Evolutionary conservation across 2,797 vertebrate species (phyloP), one percentile per base, ranked within the genome.

Genomic region (Decapterus maruadsi): DNA sequence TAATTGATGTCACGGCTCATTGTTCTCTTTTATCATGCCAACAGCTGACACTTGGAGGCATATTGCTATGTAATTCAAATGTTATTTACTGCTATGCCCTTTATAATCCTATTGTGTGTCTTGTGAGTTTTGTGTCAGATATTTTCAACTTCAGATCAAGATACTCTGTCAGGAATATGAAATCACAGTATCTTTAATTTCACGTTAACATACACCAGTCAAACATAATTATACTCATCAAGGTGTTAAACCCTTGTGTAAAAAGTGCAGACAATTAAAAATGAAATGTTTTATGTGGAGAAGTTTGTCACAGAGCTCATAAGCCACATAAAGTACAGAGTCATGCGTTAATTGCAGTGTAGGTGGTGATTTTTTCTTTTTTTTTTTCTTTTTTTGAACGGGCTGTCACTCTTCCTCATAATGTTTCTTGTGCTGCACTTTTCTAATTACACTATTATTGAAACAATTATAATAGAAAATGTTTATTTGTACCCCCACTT

Each of bases 201-300:
- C 17, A 48, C 17, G 0, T 48, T 19, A 48, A 48, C 17, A n/a
- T 19, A 48, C 45, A 19, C 17, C 45, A 48, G 16, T 19, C 22
- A 72, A 42, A 61, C n/a, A 29, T 72, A 66, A 75, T 70, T 58
- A 60, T 43, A 34, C 4, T 0, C 29, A 56, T 70, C 29, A 68
- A 31, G 22, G 62, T 20, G 19, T 78, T 65, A 40, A 60, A 17
- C 46, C 26, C 17, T 36, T 13, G 14, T 51, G 20, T 48, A 40
- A 65, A 31, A 43, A 56, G 17, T 61, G 11, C 4, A 16, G n/a
- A 42, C 48, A 34, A 42, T 62, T 51, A 34, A 22, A 29, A 50
- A 8, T 31, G 20, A 5, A 60, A 40, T 22, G 50, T 56, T 56
- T 76, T 22, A 19, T 66, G 20, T 36, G 6, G 13, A 53, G 5